Base-by-base conservation (phyloP, 2,888 invertebrate genomes). In the Perdita meconis region DNA sequence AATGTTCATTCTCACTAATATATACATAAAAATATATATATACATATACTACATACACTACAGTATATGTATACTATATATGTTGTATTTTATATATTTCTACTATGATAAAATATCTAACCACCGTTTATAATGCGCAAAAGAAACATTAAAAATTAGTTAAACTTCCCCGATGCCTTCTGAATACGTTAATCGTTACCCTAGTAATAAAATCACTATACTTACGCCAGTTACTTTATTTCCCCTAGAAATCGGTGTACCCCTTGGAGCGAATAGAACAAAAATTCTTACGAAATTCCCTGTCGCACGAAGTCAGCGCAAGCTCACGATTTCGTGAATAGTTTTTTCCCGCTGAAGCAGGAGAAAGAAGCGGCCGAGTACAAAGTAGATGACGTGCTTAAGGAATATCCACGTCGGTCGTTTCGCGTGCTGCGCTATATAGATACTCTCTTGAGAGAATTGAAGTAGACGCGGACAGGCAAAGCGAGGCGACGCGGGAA, bases 361-460 rank as follows among this genome's bases (percentile, higher is more conserved):
- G 63, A 22, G 59, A 61, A 67, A 59, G 63, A 67, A 34, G 42
- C 19, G 42, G 5, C n/a, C 13, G 36, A 44, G 73, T 30, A 65
- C 42, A 73, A 59, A 72, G 72, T 65, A 72, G 72, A 70, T 72
- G 61, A 78, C 68, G 78, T 64, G 59, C 78, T 79, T 79, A 79
- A 79, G 72, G 60, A 68, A 78, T 79, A 79, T 79, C 63, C 63
- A 42, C 55, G 72, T 51, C 59, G 61, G 61, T 66, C 60, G 69
- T 63, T 56, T 40, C 63, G 19, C 55, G 55, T 19, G 47, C 0
- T 10, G 47, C 19, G 40, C 56, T 71, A 53, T 75, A 73, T 72
- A 78, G 72, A 73, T 63, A 47, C 53, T 78, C 78, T 71, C 67
- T 70, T 56, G 73, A 68, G 78, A 78, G 77, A 79, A 78, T 79